Evolutionary conservation across 2,113 vertebrate genomes (phyloP).

Genomic region (Antennarius striatus): DNA sequence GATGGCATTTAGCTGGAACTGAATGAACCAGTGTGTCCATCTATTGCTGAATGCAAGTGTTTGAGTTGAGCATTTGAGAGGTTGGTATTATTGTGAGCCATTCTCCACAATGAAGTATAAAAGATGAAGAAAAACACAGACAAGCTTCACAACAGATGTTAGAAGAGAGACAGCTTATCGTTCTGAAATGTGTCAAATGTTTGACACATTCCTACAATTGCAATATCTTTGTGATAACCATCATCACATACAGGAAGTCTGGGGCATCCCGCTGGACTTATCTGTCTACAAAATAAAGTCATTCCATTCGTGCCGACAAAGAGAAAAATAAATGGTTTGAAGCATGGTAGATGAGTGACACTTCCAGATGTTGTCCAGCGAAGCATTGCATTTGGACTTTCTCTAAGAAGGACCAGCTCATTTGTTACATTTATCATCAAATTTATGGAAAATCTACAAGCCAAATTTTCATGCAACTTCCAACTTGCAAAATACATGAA

Average conservation of each 20-base stretch:
- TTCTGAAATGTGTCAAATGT: conserved; percentile 25
- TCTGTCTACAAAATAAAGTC: not conserved
- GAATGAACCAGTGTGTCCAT: not conserved
- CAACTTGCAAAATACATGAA: too few relatives aligned
- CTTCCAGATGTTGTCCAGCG: not conserved
- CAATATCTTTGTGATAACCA: conserved; percentile 21
- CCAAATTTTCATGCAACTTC: too few relatives aligned
- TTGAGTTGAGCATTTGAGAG: not conserved
- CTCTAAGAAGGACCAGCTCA: too few relatives aligned
- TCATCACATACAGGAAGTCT: not conserved
- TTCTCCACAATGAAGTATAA: not conserved
- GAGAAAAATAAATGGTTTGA: not conserved
- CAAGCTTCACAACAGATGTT: conserved; percentile 12
- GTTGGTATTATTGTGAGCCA: conserved; percentile 2
- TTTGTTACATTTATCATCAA: too few relatives aligned
- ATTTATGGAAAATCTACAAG: too few relatives aligned
- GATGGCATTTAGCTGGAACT: too few relatives aligned
- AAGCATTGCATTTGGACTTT: too few relatives aligned
- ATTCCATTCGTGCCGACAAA: conserved; percentile 2
- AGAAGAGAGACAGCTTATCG: not conserved
- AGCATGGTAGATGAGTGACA: not conserved
- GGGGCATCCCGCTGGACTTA: conserved; percentile 3
- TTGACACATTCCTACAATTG: not conserved
- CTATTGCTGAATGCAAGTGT: not conserved
- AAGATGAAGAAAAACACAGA: not conserved